These are phyloP conservation scores for Ormyrus nitidulus DNA, from an alignment of 2,888 invertebrate species.

Conservation along the genomic window DNA sequence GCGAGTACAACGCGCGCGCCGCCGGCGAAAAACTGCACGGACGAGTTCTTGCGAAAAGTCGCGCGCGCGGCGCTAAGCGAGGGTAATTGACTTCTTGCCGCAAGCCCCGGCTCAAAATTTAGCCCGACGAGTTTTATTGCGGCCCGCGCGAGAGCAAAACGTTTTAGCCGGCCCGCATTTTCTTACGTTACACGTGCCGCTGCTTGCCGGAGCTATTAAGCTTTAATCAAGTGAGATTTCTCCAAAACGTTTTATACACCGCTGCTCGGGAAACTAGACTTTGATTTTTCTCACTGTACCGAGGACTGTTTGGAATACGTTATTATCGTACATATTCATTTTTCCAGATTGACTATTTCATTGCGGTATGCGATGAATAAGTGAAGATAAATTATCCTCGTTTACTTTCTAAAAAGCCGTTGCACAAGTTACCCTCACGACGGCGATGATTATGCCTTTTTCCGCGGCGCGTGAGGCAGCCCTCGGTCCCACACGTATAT, in stretches of 20 bases:
- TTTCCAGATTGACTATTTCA: too few relatives aligned
- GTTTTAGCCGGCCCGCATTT: not conserved
- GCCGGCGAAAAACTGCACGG: not conserved
- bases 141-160: not conserved
- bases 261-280: too few relatives aligned
- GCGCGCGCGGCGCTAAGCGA: slow-evolving; percentile 27
- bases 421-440: slow-evolving; percentile 15
- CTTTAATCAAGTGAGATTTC: not conserved
- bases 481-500: too few relatives aligned
- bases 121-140: slow-evolving; percentile 12
- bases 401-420: slow-evolving; percentile 33
- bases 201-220: not conserved
- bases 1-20: not conserved
- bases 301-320: too few relatives aligned
- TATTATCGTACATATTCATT: too few relatives aligned
- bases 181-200: too few relatives aligned
- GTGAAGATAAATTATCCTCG: not conserved
- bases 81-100: slow-evolving; percentile 38
- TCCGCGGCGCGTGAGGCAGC: not conserved
- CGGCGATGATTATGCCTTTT: slow-evolving; percentile 22
- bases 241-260: not conserved
- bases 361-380: too few relatives aligned
- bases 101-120: slow-evolving; percentile 18
- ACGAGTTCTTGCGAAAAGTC: slow-evolving; percentile 20
- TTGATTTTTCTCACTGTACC: too few relatives aligned